Evolutionary conservation across 92 coral and sea anemone genomes (phyloP).

Genomic region (Epizoanthus illoricatus): DNA sequence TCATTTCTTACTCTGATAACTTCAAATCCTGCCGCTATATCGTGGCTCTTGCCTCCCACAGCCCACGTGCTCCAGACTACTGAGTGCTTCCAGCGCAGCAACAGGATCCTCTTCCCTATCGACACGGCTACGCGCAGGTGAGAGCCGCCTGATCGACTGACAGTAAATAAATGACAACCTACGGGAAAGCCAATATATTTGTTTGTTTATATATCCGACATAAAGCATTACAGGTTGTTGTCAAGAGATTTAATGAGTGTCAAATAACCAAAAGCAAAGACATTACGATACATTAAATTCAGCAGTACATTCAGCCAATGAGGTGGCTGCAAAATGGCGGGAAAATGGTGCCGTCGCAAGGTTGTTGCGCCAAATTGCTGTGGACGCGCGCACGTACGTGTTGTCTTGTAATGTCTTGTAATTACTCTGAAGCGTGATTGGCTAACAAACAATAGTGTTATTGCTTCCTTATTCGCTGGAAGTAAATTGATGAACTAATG

Average conservation of each 20-base stretch:
- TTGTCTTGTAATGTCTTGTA: too few relatives aligned
- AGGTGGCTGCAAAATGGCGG: too few relatives aligned
- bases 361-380: too few relatives aligned
- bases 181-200: not conserved
- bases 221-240: not conserved
- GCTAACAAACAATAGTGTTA: too few relatives aligned
- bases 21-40: conserved; percentile 74
- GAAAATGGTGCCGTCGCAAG: not conserved
- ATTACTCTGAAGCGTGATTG: too few relatives aligned
- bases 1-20: conserved; percentile 54
- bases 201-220: not conserved
- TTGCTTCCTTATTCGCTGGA: too few relatives aligned
- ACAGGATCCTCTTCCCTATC: conserved; percentile 64
- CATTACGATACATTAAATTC: too few relatives aligned
- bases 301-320: too few relatives aligned
- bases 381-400: too few relatives aligned
- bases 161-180: conserved; percentile 89
- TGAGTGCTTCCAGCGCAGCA: conserved; percentile 80
- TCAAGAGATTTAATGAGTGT: not conserved
- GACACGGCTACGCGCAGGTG: conserved; percentile 85
- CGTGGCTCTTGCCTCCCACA: conserved; percentile 47
- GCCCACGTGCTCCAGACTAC: conserved; percentile 76
- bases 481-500: too few relatives aligned
- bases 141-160: conserved; percentile 73
- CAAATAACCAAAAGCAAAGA: too few relatives aligned